Evolutionary conservation across 1,140 invertebrate species (phyloP).

Genomic region (Caenorhabditis inopinata): DNA sequence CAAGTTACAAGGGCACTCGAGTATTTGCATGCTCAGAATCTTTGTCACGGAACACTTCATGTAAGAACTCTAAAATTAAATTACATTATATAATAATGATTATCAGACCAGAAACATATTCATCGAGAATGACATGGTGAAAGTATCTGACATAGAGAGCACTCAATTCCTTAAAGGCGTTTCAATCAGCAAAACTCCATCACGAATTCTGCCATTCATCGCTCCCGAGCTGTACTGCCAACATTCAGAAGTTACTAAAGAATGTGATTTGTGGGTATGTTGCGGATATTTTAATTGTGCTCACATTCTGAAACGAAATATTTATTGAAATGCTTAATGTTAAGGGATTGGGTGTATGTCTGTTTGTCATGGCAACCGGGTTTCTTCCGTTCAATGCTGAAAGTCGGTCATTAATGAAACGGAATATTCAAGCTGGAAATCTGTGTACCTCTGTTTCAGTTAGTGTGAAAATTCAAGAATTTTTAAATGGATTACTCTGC

Average conservation of each 20-base stretch:
- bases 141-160: conserved; percentile 24
- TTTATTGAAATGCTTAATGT: too few relatives aligned
- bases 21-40: background rate
- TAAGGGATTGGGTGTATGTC: conserved; percentile 25
- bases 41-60: background rate
- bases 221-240: conserved; percentile 14
- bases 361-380: conserved; percentile 21
- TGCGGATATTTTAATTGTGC: background rate
- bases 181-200: background rate
- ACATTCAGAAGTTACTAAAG: background rate
- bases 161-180: background rate
- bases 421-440: background rate
- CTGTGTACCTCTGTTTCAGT: background rate
- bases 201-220: background rate
- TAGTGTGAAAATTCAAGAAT: background rate
- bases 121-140: background rate
- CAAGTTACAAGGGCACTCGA: background rate
- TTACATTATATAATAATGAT: too few relatives aligned
- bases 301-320: too few relatives aligned
- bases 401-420: background rate
- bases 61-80: background rate
- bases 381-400: background rate
- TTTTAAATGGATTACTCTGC: background rate
- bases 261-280: conserved; percentile 30
- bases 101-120: conserved; percentile 35